These are phyloP conservation scores for Chinchilla lanigera DNA, from an alignment of 2,113 vertebrate genomes.

Conservation along the genomic window DNA sequence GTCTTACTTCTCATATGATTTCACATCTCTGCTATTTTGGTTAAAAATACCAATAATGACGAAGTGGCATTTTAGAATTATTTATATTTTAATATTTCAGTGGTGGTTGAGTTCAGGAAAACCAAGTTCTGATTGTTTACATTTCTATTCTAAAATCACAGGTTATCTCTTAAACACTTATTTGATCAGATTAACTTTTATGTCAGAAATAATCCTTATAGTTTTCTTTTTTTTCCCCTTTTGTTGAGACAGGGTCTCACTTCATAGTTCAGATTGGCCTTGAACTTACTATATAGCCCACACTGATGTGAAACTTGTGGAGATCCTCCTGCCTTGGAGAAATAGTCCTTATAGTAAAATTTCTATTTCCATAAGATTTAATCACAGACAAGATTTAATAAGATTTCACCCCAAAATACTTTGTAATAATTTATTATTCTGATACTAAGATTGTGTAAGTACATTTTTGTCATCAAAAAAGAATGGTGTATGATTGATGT, in stretches of 20 bases:
- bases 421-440: neutral
- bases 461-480: conserved; percentile 37
- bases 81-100: conserved; percentile 51
- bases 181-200: conserved; percentile 56
- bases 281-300: neutral
- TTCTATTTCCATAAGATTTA: conserved; percentile 16
- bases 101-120: neutral
- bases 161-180: conserved; percentile 32
- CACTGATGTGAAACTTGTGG: neutral
- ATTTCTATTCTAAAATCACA: conserved; percentile 54
- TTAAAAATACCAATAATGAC: neutral
- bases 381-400: conserved; percentile 22
- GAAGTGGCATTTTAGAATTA: conserved; percentile 7
- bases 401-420: neutral
- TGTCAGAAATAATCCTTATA: conserved; percentile 31
- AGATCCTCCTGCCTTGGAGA: neutral
- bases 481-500: neutral
- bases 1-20: conserved; percentile 14
- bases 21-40: neutral
- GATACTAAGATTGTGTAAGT: neutral
- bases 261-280: neutral
- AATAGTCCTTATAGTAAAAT: conserved; percentile 19
- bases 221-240: neutral
- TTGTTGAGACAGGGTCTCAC: neutral
- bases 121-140: conserved; percentile 10